Percentiles rank a stretch among this genome's conserved stretches.
Evolutionary conservation across 2,113 vertebrate genomes (phyloP).

Genomic region (Rhinolophus sinicus): DNA sequence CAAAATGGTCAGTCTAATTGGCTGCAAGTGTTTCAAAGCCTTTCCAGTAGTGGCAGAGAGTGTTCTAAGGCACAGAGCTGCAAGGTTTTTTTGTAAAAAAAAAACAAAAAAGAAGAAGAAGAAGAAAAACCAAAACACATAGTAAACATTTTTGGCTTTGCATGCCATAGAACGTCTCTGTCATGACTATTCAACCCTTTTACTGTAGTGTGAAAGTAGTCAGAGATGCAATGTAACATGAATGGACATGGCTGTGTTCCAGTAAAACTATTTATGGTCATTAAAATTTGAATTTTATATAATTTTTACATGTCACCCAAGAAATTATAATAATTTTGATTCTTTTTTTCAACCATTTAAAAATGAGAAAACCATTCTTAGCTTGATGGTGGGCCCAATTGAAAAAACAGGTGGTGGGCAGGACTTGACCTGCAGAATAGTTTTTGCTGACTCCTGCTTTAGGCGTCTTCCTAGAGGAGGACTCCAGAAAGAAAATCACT

Average conservation of each 20-base stretch:
- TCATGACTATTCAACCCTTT: not conserved
- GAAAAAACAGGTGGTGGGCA: not conserved
- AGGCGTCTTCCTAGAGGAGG: not conserved
- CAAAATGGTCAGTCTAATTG: not conserved
- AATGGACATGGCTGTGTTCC: not conserved
- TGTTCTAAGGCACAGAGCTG: not conserved
- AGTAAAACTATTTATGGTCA: not conserved
- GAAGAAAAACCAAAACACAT: not conserved
- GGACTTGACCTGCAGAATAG: not conserved
- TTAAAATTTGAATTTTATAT: conserved; percentile 25
- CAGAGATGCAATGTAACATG: not conserved
- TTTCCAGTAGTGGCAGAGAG: not conserved
- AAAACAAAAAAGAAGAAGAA: no score
- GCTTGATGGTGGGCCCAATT: not conserved
- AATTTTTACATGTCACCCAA: not conserved
- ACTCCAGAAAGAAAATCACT: not conserved
- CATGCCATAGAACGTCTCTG: not conserved
- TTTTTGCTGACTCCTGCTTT: not conserved
- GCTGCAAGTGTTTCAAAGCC: not conserved
- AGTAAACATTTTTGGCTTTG: conserved; percentile 7
- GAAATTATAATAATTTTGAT: not conserved
- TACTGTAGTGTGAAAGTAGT: not conserved
- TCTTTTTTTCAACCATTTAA: conserved; percentile 22
- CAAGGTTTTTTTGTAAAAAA: not conserved
- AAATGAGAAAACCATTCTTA: conserved; percentile 1